Base-by-base conservation (phyloP, 2,797 vertebrate species). In the Buceros bicornis region DNA sequence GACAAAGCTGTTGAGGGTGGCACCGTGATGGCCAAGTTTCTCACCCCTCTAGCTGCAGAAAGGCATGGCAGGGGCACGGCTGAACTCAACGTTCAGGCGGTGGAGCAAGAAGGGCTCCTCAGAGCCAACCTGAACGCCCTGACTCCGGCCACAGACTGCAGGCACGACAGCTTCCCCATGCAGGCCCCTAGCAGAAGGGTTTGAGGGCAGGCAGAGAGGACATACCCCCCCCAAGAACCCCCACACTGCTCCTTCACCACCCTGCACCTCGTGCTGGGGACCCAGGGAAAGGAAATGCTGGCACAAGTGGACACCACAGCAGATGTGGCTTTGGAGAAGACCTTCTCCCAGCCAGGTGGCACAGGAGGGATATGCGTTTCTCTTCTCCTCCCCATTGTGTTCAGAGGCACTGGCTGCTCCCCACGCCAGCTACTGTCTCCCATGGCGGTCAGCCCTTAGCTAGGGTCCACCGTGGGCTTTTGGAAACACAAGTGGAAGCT, bases 1-100 rank as follows among this genome's bases (percentile, higher is more conserved):
- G 3, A 21, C 0, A 0, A 11, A 8, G 70, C 70, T 48, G 76
- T 3, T 0, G 0, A 47, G n/a, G 58, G 61, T 0, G 1, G 56
- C 70, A 64, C 57, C 0, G 0, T 1, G 12, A 17, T 11, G 4
- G 16, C n/a, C 6, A 0, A 2, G 54, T 16, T 43, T 28, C 73
- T 74, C 84, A 40, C 29, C 40, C 35, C 58, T 50, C 33, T 22
- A 7, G 78, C 51, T 61, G 83, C 45, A 8, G 11, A 40, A 8
- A 37, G 26, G 54, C 72, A 71, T 22, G 5, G 0, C 4, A 4
- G 22, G 42, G 40, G 22, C 56, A 33, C 20, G 64, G 72, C 37
- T 43, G 37, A 42, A 6, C 4, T 48, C 81, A 35, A 8, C 24
- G 6, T 18, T n/a, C 42, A 20, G 70, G 67, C 3, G 1, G 43